Conservation (phyloP, 2,797 vertebrate species). For the Galaxias olidus region DNA sequence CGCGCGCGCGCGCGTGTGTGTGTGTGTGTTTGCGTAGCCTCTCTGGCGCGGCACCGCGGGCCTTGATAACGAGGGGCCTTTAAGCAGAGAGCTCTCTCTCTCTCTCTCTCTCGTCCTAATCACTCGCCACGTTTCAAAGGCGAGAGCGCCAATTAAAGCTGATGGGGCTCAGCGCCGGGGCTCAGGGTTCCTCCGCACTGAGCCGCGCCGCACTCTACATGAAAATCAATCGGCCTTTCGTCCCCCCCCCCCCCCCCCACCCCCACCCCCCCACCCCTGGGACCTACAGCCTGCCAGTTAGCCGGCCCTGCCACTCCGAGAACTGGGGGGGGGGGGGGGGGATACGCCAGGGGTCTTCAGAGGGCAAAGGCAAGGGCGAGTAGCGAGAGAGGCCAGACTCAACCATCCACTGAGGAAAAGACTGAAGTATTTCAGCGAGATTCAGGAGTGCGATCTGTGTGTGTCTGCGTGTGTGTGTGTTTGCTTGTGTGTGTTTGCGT, state of each 20-base stretch:
- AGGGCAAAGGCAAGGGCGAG: slow-evolving; percentile 21
- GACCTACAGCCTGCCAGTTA: slow-evolving; percentile 40
- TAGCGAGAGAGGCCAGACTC: not conserved
- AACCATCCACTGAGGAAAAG: too few relatives aligned
- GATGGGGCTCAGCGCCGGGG: slow-evolving; percentile 72
- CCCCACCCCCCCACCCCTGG: slow-evolving; percentile 2
- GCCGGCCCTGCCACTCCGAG: slow-evolving; percentile 33
- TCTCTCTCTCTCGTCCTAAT: slow-evolving; percentile 68
- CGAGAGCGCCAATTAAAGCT: slow-evolving; percentile 75
- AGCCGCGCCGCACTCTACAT: slow-evolving; percentile 59
- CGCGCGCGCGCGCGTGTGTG: slow-evolving; percentile 7
- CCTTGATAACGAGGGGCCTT: slow-evolving; percentile 66
- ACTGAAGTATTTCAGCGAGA: too few relatives aligned
- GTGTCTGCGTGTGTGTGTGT: too few relatives aligned
- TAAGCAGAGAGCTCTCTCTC: slow-evolving; percentile 62
- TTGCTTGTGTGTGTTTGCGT: too few relatives aligned
- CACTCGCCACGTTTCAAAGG: slow-evolving; percentile 74
- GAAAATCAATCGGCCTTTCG: slow-evolving; percentile 57
- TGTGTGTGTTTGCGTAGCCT: slow-evolving; percentile 16
- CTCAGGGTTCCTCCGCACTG: slow-evolving; percentile 63
- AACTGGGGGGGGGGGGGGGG: too few relatives aligned
- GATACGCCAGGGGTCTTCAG: slow-evolving; percentile 37
- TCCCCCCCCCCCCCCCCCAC: too few relatives aligned
- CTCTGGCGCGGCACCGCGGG: slow-evolving; percentile 49
- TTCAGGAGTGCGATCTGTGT: too few relatives aligned